Base-by-base conservation (phyloP, 2,888 invertebrate species). In the Clepsis dumicolana region DNA sequence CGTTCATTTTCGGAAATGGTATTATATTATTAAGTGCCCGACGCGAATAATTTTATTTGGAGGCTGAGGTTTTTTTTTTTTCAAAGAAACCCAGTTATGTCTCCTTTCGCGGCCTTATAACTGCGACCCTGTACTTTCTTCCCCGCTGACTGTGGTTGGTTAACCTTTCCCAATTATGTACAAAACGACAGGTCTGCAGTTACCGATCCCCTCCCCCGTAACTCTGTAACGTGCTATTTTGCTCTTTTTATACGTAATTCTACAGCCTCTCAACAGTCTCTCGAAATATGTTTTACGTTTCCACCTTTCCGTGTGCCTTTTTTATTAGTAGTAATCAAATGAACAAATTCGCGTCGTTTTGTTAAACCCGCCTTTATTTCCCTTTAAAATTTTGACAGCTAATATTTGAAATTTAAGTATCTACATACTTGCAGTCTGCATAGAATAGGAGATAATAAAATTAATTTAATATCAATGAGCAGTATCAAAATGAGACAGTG, bases 121-220 rank as follows among this genome's bases (percentile, higher is more conserved):
- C 25, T n/a, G 41, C 35, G 84, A 72, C 84, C 85, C 71, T 85
- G 84, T 79, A 76, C 79, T 81, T 81, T 81, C 78, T 77, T 77
- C 72, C 72, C 61, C 68, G 44, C 69, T 72, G 53, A 24, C 50
- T 61, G 50, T 61, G 29, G 64, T 70, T 61, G 29, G 64, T 70
- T 74, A 77, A 81, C 82, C 82, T 86, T 83, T 74, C 74, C 73
- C 73, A 78, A 76, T 77, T 77, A 76, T 73, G 71, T 71, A 73
- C 71, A 73, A 77, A 79, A 79, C 77, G 25, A 25, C 48, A 18
- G 29, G 44, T 38, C 16, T 27, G 38, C 4, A 21, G 18, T 14
- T 54, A 18, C 54, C 25, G 14, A n/a, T 12, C 32, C 32, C 10
- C n/a, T 27, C 32, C 21, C 32, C 16, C 14, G 18, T 14, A 12